Conservation (phyloP, 2,113 vertebrate genomes). For the Lagopus leucura region DNA sequence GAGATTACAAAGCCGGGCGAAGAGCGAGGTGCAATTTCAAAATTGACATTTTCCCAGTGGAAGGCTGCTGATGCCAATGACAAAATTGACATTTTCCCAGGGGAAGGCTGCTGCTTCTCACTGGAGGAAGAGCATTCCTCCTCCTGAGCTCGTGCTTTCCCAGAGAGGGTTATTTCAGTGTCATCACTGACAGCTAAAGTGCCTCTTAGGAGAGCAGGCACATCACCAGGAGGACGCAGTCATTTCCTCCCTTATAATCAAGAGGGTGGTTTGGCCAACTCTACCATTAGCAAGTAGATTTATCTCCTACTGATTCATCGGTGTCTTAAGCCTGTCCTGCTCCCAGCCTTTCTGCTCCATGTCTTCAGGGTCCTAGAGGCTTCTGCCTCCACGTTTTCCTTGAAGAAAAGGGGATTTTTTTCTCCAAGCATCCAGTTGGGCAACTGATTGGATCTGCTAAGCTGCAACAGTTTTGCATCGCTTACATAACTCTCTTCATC, state of each 20-base stretch:
- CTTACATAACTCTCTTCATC: background rate
- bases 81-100: background rate
- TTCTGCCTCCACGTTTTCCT: background rate
- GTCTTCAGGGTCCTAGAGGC: no score
- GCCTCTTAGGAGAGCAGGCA: background rate
- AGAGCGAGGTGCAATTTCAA: background rate
- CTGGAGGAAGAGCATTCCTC: background rate
- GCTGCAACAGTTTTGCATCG: no score
- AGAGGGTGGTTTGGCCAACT: background rate
- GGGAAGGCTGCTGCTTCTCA: background rate
- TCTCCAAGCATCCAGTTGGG: background rate
- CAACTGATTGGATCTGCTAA: background rate
- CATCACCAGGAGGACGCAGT: fast-evolving
- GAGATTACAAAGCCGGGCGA: background rate
- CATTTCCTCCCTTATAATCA: background rate
- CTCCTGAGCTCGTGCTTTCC: background rate
- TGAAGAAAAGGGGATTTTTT: background rate
- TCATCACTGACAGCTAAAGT: background rate
- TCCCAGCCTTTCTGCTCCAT: background rate
- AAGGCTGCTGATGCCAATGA: background rate
- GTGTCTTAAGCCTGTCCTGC: background rate
- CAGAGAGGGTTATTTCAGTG: background rate
- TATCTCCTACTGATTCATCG: background rate
- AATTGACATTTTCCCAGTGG: background rate
- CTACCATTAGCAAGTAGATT: background rate